phyloP scores from a whole-genome alignment of 1,140 invertebrate species.

The Neodiprion pinetum region DNA sequence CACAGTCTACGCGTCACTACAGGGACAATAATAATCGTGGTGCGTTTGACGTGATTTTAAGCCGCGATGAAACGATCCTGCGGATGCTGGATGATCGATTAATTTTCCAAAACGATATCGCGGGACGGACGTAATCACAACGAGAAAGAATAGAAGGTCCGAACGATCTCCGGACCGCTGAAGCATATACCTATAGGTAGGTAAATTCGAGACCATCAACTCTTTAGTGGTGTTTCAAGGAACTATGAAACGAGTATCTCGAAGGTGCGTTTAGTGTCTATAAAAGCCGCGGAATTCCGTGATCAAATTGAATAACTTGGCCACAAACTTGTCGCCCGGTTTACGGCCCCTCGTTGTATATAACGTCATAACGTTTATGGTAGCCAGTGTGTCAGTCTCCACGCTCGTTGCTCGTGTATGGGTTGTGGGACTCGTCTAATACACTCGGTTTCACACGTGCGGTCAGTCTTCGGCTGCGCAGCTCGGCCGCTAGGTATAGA shows the following conservation, averaged over 20 bases:
- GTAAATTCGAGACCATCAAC: neutral
- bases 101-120: neutral
- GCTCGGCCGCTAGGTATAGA: conserved; percentile 33
- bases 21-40: no score
- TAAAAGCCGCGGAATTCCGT: conserved; percentile 32
- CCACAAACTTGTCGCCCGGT: conserved; percentile 28
- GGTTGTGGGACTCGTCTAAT: conserved; percentile 19
- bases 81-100: neutral
- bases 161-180: no score
- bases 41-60: neutral
- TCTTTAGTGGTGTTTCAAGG: conserved; percentile 20
- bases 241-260: conserved; percentile 13
- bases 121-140: no score
- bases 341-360: conserved; percentile 28
- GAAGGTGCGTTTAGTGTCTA: conserved; percentile 31
- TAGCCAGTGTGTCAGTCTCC: conserved; percentile 13
- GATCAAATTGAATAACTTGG: conserved; percentile 23
- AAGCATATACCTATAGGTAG: no score
- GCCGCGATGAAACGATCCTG: neutral
- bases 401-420: neutral
- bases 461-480: no score
- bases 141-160: no score
- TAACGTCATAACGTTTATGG: conserved; percentile 38
- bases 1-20: neutral
- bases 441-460: conserved; percentile 20